Percentiles rank a stretch among this genome's conserved stretches.
Conservation (phyloP, 30 jellyfish, hydroid and myxozoan genomes). For the Sanderia malayensis region DNA sequence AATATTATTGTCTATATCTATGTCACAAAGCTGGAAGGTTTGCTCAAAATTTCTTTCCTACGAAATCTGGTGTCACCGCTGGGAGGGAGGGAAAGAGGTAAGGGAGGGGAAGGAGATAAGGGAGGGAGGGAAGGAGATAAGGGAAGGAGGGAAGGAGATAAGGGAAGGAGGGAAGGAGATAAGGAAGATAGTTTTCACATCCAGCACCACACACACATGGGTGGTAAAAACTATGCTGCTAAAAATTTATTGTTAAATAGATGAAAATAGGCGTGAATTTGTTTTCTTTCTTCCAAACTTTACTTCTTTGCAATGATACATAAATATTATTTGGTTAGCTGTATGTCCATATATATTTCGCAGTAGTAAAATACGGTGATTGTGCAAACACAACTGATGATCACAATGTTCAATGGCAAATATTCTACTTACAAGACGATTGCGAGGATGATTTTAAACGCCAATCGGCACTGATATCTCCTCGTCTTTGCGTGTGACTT, state of each 20-base stretch:
- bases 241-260: not conserved
- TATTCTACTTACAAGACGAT: not conserved
- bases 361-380: not conserved
- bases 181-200: too few relatives aligned
- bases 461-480: conserved; percentile 55
- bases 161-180: too few relatives aligned
- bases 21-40: too few relatives aligned
- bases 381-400: not conserved
- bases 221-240: not conserved
- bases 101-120: too few relatives aligned
- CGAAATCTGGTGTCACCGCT: too few relatives aligned
- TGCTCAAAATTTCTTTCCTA: too few relatives aligned
- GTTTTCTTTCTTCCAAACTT: not conserved
- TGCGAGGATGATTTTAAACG: conserved; percentile 5
- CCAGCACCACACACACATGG: too few relatives aligned
- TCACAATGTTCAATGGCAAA: not conserved
- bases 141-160: too few relatives aligned
- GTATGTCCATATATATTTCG: too few relatives aligned
- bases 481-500: conserved; percentile 46
- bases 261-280: not conserved
- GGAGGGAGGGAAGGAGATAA: too few relatives aligned
- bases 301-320: not conserved
- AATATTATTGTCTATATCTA: too few relatives aligned
- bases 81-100: too few relatives aligned
- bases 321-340: not conserved